Base-by-base conservation (phyloP, 2,888 invertebrate genomes). In the Ferdinandea cuprea region DNA sequence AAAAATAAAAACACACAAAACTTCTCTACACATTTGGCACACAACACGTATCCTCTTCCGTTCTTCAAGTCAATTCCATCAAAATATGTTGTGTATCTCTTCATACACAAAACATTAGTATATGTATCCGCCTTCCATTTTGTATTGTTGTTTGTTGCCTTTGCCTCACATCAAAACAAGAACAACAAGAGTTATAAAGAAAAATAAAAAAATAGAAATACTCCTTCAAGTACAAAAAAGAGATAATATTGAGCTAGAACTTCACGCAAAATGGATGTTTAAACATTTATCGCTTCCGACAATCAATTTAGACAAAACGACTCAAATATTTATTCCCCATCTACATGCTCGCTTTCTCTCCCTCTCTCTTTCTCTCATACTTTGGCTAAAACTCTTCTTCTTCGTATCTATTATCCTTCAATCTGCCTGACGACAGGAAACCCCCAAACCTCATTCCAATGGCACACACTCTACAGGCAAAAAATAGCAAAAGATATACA, bases 221-320 rank as follows among this genome's bases (percentile, higher is more conserved):
- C 30, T 15, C 13, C 6, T 15, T 13, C 13, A 6, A 15, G 40
- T 21, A 48, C 15, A 48, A 50, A 65, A 59, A 50, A 25, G 48
- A n/a, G 44, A 74, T 80, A 85, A 80, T 80, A 85, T 85, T 85
- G 76, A 80, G 81, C 66, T 61, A 81, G 68, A 72, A 74, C 66
- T 80, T 72, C 77, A 81, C 71, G 59, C 66, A 72, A 77, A 81
- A 81, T 81, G 69, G 81, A 81, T 81, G 81, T 77, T 81, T 81
- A 77, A 81, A 81, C 77, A 81, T 81, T 81, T 81, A 81, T 81
- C 81, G 59, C 65, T 77, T 77, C 76, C 81, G 76, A 81, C 81
- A 81, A 81, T 81, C 81, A 81, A 77, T 81, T 81, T 81, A 81
- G 76, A 76, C 81, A 81, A 81, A 81, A 81, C 81, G 81, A 81